These are phyloP conservation scores for Labeo catla DNA, from an alignment of 2,113 vertebrate genomes.

Conservation along the genomic window DNA sequence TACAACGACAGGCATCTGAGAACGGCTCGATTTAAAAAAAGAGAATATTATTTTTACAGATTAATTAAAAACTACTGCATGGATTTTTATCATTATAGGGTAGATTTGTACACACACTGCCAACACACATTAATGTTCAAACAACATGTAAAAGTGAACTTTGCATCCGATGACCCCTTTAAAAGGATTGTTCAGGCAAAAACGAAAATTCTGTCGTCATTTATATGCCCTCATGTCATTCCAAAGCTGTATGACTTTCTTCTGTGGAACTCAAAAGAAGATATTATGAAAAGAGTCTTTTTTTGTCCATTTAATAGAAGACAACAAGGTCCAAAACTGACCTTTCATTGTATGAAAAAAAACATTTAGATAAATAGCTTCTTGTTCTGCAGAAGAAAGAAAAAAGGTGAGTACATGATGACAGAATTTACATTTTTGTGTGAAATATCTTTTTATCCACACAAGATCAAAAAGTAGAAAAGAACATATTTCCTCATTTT, in stretches of 20 bases:
- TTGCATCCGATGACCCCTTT: too few species aligned
- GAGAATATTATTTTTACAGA: too few species aligned
- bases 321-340: not conserved
- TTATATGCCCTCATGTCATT: not conserved
- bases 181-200: not conserved
- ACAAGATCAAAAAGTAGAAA: not conserved
- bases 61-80: too few species aligned
- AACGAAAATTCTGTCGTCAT: not conserved
- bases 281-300: not conserved
- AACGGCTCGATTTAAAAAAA: too few species aligned
- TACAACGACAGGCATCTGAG: too few species aligned
- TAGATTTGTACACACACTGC: too few species aligned
- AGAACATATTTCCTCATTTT: not conserved
- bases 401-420: not conserved
- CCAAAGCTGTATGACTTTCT: not conserved
- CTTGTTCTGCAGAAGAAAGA: not conserved
- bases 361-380: not conserved
- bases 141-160: too few species aligned
- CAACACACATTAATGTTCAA: too few species aligned
- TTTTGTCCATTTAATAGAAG: not conserved
- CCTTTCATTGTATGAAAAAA: not conserved
- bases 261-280: not conserved
- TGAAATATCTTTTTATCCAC: not conserved
- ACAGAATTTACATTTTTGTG: not conserved
- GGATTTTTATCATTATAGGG: too few species aligned